phyloP scores from a whole-genome alignment of 2,797 vertebrate species.

The Gastrophryne carolinensis region DNA sequence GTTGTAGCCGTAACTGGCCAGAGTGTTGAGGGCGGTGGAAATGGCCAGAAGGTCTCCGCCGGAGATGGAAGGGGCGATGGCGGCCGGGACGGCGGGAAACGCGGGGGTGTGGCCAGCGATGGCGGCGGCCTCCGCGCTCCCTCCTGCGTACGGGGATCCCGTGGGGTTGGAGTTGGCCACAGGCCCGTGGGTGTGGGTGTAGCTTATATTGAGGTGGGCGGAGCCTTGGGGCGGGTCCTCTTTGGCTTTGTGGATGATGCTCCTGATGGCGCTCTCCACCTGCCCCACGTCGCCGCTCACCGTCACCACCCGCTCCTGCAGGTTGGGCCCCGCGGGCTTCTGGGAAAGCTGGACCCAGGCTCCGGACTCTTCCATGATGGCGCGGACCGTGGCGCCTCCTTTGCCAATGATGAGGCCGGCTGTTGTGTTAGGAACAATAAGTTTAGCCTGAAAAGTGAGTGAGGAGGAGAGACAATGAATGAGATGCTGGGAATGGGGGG shows the following conservation, averaged over 20 bases:
- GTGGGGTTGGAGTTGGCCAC: slow-evolving; percentile 96
- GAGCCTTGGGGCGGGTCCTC: slow-evolving; percentile 92
- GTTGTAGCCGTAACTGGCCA: slow-evolving; percentile 95
- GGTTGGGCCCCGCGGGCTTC: slow-evolving; percentile 92
- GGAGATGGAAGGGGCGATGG: slow-evolving; percentile 87
- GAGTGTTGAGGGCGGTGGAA: slow-evolving; percentile 90
- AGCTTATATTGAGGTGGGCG: slow-evolving; percentile 94
- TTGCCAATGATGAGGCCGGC: slow-evolving; percentile 94
- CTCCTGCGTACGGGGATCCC: slow-evolving; percentile 90
- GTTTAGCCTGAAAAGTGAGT: slow-evolving; percentile 79
- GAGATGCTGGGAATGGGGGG: neutral
- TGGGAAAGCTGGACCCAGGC: slow-evolving; percentile 96
- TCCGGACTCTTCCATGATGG: slow-evolving; percentile 93
- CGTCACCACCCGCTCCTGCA: slow-evolving; percentile 92
- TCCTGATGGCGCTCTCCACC: slow-evolving; percentile 89
- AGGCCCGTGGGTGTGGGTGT: slow-evolving; percentile 90
- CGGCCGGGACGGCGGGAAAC: slow-evolving; percentile 79
- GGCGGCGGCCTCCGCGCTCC: slow-evolving; percentile 84
- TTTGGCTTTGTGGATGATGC: slow-evolving; percentile 94
- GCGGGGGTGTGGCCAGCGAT: too few relatives aligned
- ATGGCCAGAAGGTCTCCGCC: slow-evolving; percentile 93
- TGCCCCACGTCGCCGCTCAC: slow-evolving; percentile 90
- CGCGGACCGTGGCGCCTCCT: slow-evolving; percentile 89
- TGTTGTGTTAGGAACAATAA: slow-evolving; percentile 94
- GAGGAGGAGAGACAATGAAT: slow-evolving; percentile 30